A percentile compares a stretch with the other conserved stretches of the same genome.
Conservation (phyloP, 2,113 vertebrate genomes). For the Gasterosteus aculeatus region DNA sequence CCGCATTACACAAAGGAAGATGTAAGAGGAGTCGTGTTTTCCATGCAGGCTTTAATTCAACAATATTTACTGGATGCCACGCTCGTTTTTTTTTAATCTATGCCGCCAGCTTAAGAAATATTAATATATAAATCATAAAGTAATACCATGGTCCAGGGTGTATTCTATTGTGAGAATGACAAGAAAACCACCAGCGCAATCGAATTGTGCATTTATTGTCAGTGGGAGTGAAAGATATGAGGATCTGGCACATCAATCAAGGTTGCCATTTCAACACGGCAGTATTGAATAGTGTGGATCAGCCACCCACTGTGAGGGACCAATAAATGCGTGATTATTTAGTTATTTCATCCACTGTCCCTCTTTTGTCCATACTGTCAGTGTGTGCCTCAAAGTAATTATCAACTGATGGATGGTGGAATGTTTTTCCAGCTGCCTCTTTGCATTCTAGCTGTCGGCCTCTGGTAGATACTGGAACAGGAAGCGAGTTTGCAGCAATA, state of each 20-base stretch:
- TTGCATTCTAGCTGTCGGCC: not conserved
- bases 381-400: constrained; percentile 56
- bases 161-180: constrained; percentile 63
- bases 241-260: constrained; percentile 69
- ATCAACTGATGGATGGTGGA: constrained; percentile 59
- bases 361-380: constrained; percentile 61
- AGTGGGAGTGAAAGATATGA: constrained; percentile 57
- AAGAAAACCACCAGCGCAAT: constrained; percentile 65
- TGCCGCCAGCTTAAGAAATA: constrained; percentile 67
- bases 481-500: not conserved
- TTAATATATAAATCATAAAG: constrained; percentile 73
- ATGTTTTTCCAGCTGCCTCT: constrained; percentile 24
- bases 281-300: constrained; percentile 66
- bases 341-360: constrained; percentile 22
- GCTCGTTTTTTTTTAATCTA: constrained; percentile 62
- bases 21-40: constrained; percentile 63
- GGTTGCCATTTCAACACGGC: constrained; percentile 68
- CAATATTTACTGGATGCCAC: constrained; percentile 65
- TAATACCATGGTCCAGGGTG: constrained; percentile 62
- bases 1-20: constrained; percentile 67
- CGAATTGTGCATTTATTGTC: constrained; percentile 74
- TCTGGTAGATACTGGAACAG: constrained; percentile 4
- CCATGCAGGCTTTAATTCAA: constrained; percentile 60
- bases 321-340: constrained; percentile 45
- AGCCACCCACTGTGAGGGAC: constrained; percentile 75